phyloP scores from a whole-genome alignment of 2,113 vertebrate species.

The Orycteropus afer region DNA sequence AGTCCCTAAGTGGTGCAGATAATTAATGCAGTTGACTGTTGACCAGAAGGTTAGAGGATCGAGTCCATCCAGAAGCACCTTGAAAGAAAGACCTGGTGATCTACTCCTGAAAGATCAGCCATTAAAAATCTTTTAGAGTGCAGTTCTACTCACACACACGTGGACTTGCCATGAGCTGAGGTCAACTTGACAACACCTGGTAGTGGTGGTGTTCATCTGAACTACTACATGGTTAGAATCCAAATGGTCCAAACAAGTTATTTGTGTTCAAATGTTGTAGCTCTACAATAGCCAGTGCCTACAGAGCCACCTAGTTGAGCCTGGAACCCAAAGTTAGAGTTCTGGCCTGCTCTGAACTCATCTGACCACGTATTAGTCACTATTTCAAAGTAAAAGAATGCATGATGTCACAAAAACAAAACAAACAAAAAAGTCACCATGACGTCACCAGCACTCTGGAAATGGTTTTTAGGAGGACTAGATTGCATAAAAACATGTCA shows the following conservation, averaged over 20 bases:
- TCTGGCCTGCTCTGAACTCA: not conserved
- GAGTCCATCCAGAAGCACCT: not conserved
- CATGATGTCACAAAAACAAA: not conserved
- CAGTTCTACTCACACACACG: not conserved
- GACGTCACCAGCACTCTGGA: not conserved
- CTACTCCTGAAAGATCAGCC: not conserved
- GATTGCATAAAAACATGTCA: too few relatives aligned
- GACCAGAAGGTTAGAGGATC: not conserved
- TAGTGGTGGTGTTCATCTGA: not conserved
- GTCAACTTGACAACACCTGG: too few relatives aligned
- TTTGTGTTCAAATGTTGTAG: not conserved
- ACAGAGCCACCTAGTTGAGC: not conserved
- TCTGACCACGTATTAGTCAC: not conserved
- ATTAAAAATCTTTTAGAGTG: not conserved
- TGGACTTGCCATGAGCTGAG: not conserved
- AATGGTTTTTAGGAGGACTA: not conserved
- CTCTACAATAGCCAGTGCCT: not conserved
- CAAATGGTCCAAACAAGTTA: not conserved
- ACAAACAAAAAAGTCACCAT: too few relatives aligned
- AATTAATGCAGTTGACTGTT: not conserved
- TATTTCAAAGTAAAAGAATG: not conserved
- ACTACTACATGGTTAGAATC: not conserved
- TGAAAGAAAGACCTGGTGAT: not conserved
- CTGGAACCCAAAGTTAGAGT: not conserved
- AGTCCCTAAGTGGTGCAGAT: not conserved